Evolutionary conservation across 1,140 invertebrate species (phyloP).

Genomic region (Megathymus violae): DNA sequence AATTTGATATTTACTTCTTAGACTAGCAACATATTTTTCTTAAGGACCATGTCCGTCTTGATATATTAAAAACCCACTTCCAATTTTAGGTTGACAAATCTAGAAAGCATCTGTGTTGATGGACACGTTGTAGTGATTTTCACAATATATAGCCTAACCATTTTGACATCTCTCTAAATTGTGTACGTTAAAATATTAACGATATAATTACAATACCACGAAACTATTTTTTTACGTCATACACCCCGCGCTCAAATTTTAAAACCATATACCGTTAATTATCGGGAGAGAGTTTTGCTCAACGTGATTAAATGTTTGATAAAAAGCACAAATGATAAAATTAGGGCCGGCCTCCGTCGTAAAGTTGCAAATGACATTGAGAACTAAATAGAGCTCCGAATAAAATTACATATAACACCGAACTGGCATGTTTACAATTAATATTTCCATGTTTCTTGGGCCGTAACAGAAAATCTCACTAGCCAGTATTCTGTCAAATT

Average conservation of each 20-base stretch:
- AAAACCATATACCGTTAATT: slow-evolving; percentile 23
- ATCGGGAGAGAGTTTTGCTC: slow-evolving; percentile 17
- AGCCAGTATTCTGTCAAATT: not conserved
- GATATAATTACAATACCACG: slow-evolving; percentile 23
- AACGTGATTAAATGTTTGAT: slow-evolving; percentile 18
- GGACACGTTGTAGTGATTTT: no score
- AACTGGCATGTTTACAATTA: slow-evolving; percentile 53
- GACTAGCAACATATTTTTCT: no score
- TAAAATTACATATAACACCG: slow-evolving; percentile 44
- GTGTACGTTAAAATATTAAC: no score
- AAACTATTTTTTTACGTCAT: slow-evolving; percentile 30
- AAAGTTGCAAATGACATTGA: slow-evolving; percentile 50
- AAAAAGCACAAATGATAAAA: slow-evolving; percentile 30
- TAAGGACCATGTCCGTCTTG: no score
- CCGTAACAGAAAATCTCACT: not conserved
- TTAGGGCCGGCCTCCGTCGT: slow-evolving; percentile 45
- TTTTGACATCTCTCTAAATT: no score
- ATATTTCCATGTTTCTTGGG: slow-evolving; percentile 32
- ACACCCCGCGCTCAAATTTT: slow-evolving; percentile 4
- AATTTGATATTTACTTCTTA: no score
- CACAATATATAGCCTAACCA: no score
- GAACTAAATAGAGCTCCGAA: slow-evolving; percentile 43
- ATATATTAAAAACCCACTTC: no score
- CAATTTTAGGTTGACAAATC: no score
- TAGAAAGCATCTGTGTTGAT: no score